These are phyloP conservation scores for Platerodrilus igneus DNA, from an alignment of 2,888 invertebrate species.

Conservation along the genomic window DNA sequence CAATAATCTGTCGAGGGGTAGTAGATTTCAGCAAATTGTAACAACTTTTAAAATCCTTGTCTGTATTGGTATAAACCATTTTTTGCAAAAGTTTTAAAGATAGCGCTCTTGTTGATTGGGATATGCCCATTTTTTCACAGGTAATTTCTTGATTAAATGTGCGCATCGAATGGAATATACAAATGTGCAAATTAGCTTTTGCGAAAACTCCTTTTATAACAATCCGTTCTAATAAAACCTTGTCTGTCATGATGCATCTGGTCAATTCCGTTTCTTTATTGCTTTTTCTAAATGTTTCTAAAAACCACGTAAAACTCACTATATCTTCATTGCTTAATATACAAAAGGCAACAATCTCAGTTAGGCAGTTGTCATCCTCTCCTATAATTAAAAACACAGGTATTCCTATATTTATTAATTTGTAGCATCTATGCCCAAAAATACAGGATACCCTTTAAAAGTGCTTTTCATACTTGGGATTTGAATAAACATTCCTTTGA, in stretches of 20 bases:
- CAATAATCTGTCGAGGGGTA: too few relatives aligned
- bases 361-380: constrained; percentile 3
- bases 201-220: too few relatives aligned
- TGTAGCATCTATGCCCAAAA: constrained; percentile 6
- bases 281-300: neutral
- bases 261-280: neutral
- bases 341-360: constrained; percentile 1
- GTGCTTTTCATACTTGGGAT: constrained; percentile 7
- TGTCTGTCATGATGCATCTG: constrained; percentile 6
- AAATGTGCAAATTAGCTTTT: too few relatives aligned
- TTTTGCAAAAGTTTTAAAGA: too few relatives aligned
- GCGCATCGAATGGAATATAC: too few relatives aligned
- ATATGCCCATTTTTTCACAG: constrained; percentile 5
- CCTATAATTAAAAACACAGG: constrained; percentile 1
- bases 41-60: too few relatives aligned
- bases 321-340: neutral
- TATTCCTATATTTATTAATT: neutral
- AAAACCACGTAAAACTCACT: constrained; percentile 4
- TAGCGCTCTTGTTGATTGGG: too few relatives aligned
- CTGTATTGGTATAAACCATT: too few relatives aligned
- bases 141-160: constrained; percentile 2
- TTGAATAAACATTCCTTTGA: constrained; percentile 7
- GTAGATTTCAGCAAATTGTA: too few relatives aligned
- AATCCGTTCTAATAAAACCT: constrained; percentile 4
- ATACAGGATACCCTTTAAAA: constrained; percentile 2